Evolutionary conservation across 2,113 vertebrate species (phyloP).

Genomic region (Pipa parva): DNA sequence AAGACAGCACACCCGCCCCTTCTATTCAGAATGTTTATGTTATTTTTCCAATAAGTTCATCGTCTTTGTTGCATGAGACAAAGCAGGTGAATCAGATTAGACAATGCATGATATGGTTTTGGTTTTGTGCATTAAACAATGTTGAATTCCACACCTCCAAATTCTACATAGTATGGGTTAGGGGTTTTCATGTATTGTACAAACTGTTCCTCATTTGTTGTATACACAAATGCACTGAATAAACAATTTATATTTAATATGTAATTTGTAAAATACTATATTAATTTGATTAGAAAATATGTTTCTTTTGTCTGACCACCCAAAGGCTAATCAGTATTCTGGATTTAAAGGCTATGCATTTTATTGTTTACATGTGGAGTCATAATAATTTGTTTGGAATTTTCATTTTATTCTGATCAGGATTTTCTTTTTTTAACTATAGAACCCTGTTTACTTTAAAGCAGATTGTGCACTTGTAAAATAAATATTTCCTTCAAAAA

Average conservation of each 20-base stretch:
- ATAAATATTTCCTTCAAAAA: conserved; percentile 38
- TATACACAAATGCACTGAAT: conserved; percentile 98
- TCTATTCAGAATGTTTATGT: conserved; percentile 76
- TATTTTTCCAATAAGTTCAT: conserved; percentile 83
- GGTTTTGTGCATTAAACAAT: conserved; percentile 92
- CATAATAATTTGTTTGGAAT: conserved; percentile 25
- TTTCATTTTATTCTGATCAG: conserved; percentile 9
- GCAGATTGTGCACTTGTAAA: conserved; percentile 42
- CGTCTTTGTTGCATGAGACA: conserved; percentile 98
- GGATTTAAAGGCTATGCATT: conserved; percentile 34
- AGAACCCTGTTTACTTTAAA: conserved; percentile 37
- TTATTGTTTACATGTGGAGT: conserved; percentile 35
- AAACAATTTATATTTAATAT: conserved; percentile 91
- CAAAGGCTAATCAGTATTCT: conserved; percentile 2
- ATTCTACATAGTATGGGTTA: conserved; percentile 73
- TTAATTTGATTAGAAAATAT: background rate
- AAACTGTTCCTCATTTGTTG: conserved; percentile 95
- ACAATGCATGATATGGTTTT: conserved; percentile 95
- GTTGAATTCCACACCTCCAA: conserved; percentile 89
- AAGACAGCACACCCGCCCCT: conserved; percentile 79
- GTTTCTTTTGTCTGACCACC: background rate
- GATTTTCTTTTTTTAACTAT: conserved; percentile 27
- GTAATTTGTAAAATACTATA: conserved; percentile 66
- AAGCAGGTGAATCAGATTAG: conserved; percentile 86
- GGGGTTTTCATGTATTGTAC: conserved; percentile 74